Evolutionary conservation across 1,140 invertebrate species (phyloP).

Genomic region (Triops longicaudatus): DNA sequence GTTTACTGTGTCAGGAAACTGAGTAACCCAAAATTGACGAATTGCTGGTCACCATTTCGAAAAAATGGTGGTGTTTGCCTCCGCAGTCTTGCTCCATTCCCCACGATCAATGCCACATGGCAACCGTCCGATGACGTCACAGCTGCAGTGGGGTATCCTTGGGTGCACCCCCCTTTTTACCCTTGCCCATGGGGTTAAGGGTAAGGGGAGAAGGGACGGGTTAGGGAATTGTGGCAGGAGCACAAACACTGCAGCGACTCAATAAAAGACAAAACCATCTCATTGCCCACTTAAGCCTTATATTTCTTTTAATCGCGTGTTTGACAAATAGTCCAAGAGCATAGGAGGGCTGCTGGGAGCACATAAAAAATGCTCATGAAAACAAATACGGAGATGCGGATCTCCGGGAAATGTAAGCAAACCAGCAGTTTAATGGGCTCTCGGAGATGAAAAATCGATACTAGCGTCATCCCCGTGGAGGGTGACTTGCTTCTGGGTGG

Average conservation of each 20-base stretch:
- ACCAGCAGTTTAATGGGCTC: neutral
- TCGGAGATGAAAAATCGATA: neutral
- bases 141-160: neutral
- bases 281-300: neutral
- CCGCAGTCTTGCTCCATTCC: conserved; percentile 1
- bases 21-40: neutral
- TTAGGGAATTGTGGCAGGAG: neutral
- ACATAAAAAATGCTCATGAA: neutral
- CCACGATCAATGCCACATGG: conserved; percentile 14
- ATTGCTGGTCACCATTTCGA: neutral
- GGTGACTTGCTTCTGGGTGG: neutral
- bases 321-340: neutral
- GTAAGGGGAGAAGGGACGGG: neutral
- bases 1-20: neutral
- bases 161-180: neutral
- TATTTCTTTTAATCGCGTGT: neutral
- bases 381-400: neutral
- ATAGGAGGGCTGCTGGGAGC: neutral
- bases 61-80: neutral
- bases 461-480: neutral
- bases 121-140: neutral
- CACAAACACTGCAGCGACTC: neutral
- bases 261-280: neutral
- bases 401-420: conserved; percentile 1
- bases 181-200: neutral